Conservation (phyloP, 2,797 vertebrate species). For the Nyctibius grandis region DNA sequence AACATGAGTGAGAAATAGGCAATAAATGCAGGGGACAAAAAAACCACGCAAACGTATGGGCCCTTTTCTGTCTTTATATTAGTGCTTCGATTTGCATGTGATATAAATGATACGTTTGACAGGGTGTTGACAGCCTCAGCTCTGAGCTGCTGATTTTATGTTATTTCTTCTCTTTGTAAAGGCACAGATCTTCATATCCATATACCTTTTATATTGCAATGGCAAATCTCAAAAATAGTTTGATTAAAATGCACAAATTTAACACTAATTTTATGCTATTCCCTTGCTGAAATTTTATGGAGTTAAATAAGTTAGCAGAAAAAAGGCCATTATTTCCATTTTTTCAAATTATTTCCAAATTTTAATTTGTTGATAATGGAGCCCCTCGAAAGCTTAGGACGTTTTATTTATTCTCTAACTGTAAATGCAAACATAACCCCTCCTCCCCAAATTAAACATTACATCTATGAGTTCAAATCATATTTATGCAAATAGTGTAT, state of each 20-base stretch:
- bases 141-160: background rate
- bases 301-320: background rate
- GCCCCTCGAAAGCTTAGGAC: background rate
- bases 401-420: background rate
- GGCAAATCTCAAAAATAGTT: background rate
- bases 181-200: slow-evolving; percentile 13
- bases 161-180: slow-evolving; percentile 3
- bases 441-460: background rate
- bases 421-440: background rate
- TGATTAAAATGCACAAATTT: background rate
- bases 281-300: background rate
- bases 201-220: slow-evolving; percentile 26
- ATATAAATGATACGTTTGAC: slow-evolving; percentile 25
- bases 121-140: slow-evolving; percentile 26
- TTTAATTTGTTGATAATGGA: background rate
- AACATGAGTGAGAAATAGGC: background rate
- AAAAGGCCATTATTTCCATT: background rate
- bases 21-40: background rate
- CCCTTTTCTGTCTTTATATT: slow-evolving; percentile 26
- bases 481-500: background rate
- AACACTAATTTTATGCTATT: background rate
- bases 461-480: background rate
- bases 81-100: background rate
- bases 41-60: background rate
- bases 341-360: no score